A percentile compares a stretch with the other conserved stretches of the same genome.
These are phyloP conservation scores for Drosophila orena DNA, from an alignment of 1,140 invertebrate genomes.

Conservation along the genomic window DNA sequence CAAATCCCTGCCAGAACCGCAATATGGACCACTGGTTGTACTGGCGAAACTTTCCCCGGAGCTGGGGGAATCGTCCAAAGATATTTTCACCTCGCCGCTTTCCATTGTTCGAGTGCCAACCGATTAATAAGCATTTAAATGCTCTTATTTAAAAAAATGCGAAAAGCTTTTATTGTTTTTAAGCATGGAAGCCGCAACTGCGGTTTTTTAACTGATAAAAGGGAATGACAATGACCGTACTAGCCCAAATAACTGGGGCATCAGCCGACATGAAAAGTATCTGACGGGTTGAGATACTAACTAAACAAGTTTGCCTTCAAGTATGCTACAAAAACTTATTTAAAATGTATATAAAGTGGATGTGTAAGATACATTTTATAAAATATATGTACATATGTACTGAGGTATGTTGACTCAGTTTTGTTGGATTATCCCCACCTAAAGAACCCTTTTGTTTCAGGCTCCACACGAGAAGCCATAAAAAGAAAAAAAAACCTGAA, in stretches of 20 bases:
- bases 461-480: conserved; percentile 16
- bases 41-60: conserved; percentile 54
- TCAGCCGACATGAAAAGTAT: conserved; percentile 8
- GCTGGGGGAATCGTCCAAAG: conserved; percentile 43
- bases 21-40: conserved; percentile 47
- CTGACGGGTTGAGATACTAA: conserved; percentile 13
- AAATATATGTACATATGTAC: neutral
- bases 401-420: neutral
- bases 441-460: neutral
- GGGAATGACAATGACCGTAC: conserved; percentile 59
- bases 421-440: neutral
- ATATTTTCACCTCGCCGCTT: conserved; percentile 36
- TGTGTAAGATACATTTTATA: conserved; percentile 7
- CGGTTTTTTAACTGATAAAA: conserved; percentile 32
- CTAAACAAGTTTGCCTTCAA: conserved; percentile 28
- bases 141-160: conserved; percentile 20
- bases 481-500: conserved; percentile 21
- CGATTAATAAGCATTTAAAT: conserved; percentile 29
- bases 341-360: neutral
- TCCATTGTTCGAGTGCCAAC: conserved; percentile 39
- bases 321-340: conserved; percentile 20
- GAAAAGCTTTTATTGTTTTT: conserved; percentile 54
- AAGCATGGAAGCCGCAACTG: conserved; percentile 29
- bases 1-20: neutral
- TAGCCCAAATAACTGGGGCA: conserved; percentile 14